Evolutionary conservation across 1,140 invertebrate species (phyloP).

Genomic region (Polypedilum vanderplanki): DNA sequence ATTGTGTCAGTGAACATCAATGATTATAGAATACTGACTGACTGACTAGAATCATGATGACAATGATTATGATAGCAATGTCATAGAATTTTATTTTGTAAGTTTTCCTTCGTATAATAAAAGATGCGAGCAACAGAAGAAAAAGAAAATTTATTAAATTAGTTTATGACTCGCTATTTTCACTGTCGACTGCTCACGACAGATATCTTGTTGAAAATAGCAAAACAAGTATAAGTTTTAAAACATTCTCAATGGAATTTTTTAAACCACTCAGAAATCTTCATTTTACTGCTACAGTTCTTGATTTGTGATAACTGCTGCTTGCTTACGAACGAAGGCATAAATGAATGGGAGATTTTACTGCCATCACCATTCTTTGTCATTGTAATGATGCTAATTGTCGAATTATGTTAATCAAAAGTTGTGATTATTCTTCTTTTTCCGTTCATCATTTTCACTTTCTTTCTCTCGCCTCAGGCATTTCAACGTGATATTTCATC

Average conservation of each 20-base stretch:
- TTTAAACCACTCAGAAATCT: not conserved
- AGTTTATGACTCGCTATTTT: conserved; percentile 20
- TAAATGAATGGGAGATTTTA: not conserved
- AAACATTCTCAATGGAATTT: not conserved
- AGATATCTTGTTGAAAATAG: too few relatives aligned
- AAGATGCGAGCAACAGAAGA: not conserved
- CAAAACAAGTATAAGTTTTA: not conserved
- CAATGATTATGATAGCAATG: too few relatives aligned
- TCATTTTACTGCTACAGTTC: too few relatives aligned
- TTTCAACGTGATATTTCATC: not conserved
- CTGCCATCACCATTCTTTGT: not conserved
- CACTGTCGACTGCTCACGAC: not conserved
- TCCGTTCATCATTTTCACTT: not conserved
- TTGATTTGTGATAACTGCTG: not conserved
- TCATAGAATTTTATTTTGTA: not conserved
- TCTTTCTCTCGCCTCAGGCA: not conserved
- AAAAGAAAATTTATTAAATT: conserved; percentile 24
- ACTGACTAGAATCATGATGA: not conserved
- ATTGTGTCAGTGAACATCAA: not conserved
- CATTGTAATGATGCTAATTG: conserved; percentile 26
- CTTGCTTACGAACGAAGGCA: not conserved
- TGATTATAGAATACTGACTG: too few relatives aligned
- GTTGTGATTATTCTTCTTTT: not conserved
- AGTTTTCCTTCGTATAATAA: not conserved
- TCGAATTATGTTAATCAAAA: conserved; percentile 25